These are phyloP conservation scores for Thermophis baileyi DNA, from an alignment of 2,113 vertebrate species.

Conservation along the genomic window DNA sequence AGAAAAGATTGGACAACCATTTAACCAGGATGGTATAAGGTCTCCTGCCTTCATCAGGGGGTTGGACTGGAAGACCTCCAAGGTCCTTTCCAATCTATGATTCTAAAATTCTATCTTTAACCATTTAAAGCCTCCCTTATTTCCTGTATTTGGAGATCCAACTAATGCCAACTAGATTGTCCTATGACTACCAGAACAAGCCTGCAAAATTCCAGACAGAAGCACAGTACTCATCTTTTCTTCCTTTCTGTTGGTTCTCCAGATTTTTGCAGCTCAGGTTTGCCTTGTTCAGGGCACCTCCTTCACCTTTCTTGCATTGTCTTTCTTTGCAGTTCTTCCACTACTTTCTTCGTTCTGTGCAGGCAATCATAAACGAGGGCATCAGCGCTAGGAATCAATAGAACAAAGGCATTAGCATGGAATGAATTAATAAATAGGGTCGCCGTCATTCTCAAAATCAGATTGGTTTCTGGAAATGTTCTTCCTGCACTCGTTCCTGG, in stretches of 20 bases:
- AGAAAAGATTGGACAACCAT: too few relatives aligned
- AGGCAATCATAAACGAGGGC: slow-evolving; percentile 2
- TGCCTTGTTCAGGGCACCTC: background rate
- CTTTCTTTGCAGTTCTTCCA: background rate
- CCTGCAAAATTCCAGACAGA: background rate
- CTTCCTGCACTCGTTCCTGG: background rate
- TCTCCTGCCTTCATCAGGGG: too few relatives aligned
- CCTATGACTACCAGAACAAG: background rate
- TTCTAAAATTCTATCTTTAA: too few relatives aligned
- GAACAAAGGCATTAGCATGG: slow-evolving; percentile 18
- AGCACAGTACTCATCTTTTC: background rate
- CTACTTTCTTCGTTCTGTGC: background rate
- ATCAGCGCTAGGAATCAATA: slow-evolving; percentile 11
- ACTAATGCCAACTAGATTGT: background rate
- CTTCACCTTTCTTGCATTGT: background rate
- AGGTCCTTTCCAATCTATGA: too few relatives aligned
- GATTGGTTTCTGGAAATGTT: slow-evolving; percentile 21
- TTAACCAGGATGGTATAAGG: too few relatives aligned
- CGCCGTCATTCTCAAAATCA: slow-evolving; percentile 5
- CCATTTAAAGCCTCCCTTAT: background rate
- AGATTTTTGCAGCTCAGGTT: background rate
- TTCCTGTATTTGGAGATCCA: background rate
- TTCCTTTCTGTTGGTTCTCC: background rate
- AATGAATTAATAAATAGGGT: slow-evolving; percentile 29
- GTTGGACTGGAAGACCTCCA: too few relatives aligned